Conservation (phyloP, 2,888 invertebrate species). For the Gymnosoma rotundatum region DNA sequence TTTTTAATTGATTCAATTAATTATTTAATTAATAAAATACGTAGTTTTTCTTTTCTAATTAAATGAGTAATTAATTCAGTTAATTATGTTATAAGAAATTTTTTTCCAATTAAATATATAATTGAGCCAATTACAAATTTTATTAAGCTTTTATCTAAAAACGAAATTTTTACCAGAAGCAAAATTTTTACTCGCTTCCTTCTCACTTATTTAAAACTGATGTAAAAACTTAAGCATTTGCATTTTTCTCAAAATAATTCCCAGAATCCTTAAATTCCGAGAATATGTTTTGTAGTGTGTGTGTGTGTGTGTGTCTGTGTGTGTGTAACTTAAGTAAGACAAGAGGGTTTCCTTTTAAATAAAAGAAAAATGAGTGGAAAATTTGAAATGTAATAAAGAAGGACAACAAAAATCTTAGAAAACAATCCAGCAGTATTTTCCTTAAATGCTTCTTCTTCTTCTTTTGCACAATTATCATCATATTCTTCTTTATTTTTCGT, state of each 20-base stretch:
- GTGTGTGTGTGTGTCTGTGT: not conserved
- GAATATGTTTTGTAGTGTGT: not conserved
- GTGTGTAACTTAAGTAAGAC: not conserved
- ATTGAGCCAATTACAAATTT: too few relatives aligned
- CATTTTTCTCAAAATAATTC: conserved; percentile 2
- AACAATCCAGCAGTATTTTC: conserved; percentile 11
- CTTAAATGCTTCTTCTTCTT: not conserved
- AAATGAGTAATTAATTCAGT: too few relatives aligned
- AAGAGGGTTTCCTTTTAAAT: not conserved
- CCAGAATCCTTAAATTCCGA: conserved; percentile 5
- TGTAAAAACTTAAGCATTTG: conserved; percentile 21
- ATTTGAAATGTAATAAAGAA: conserved; percentile 60
- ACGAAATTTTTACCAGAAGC: too few relatives aligned
- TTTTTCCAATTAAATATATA: too few relatives aligned
- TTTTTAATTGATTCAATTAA: too few relatives aligned
- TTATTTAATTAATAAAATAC: too few relatives aligned
- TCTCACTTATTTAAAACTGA: conserved; percentile 33
- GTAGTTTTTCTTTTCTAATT: too few relatives aligned
- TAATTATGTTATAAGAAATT: too few relatives aligned
- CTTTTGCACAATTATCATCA: conserved; percentile 32
- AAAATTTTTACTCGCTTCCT: too few relatives aligned
- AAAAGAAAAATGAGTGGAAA: conserved; percentile 11
- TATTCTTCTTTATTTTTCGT: conserved; percentile 31
- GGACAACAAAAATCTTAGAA: conserved; percentile 53
- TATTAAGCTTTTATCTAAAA: too few relatives aligned